Evolutionary conservation across 2,888 invertebrate species (phyloP), one percentile per base, ranked within the genome.

Genomic region (Siphlonurus alternatus): DNA sequence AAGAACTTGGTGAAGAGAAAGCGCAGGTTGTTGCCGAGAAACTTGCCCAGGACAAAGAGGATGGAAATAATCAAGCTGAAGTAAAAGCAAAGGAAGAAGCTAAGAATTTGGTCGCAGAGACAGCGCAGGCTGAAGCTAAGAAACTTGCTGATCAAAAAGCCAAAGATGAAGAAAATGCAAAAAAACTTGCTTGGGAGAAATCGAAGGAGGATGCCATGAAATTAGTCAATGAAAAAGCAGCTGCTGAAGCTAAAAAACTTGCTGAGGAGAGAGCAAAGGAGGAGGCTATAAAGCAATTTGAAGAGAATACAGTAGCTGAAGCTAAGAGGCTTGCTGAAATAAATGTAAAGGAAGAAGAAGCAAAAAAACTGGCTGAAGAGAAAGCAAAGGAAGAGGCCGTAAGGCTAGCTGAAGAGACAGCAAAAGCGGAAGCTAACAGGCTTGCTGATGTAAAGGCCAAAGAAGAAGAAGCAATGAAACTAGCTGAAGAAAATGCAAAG

Each of bases 321-420:
- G 15, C 15, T 10, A 59, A 59, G 54, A 54, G 23, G 18, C 7
- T 59, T 18, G 1, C 23, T 59, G n/a, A 15, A 56, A 59, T 53
- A 54, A 56, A 59, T 60, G 25, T 15, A 24, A 51, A 59, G 51
- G 15, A 53, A 62, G 38, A 62, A 62, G 7, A 25, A 66, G 59
- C 51, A 64, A 56, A 61, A 38, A n/a, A 23, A n/a, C 5, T 24
- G 20, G 61, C 38, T 2, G 25, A 61, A 53, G 60, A 51, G 53
- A 20, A 22, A n/a, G 20, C n/a, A 10, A 56, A 63, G 3, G 22
- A 51, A 53, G 24, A 20, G n/a, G 15, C 23, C n/a, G 54, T 23
- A 67, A 64, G 38, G 65, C 56, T 60, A 59, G 61, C 65, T 54
- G 64, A 70, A 64, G 63, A 69, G 65, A 56, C 66, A 68, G 65